A percentile compares a stretch with the other conserved stretches of the same genome.
Evolutionary conservation across 2,113 vertebrate species (phyloP).

Genomic region (Plectropomus leopardus): DNA sequence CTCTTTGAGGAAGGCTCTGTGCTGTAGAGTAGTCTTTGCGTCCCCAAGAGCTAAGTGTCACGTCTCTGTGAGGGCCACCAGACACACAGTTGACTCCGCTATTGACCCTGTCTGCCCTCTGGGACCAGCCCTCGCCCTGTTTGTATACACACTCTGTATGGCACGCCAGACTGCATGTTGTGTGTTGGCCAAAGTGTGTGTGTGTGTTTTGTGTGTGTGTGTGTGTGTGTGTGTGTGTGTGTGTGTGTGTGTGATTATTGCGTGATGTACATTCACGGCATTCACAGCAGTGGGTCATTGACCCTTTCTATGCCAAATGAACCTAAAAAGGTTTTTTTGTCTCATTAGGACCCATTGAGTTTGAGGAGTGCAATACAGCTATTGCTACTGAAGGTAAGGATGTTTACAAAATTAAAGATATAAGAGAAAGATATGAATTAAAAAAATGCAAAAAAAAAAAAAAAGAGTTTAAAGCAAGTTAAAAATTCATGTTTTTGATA

Average conservation of each 20-base stretch:
- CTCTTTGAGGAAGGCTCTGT: slow-evolving; percentile 10
- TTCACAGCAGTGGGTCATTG: slow-evolving; percentile 68
- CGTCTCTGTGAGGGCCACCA: slow-evolving; percentile 69
- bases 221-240: slow-evolving; percentile 33
- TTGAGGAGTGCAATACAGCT: slow-evolving; percentile 96
- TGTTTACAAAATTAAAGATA: neutral
- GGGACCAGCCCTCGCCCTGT: slow-evolving; percentile 64
- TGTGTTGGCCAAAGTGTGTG: slow-evolving; percentile 42
- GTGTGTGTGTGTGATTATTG: slow-evolving; percentile 64
- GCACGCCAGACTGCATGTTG: slow-evolving; percentile 58
- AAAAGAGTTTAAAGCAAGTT: neutral
- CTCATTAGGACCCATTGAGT: slow-evolving; percentile 92
- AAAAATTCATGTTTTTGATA: neutral
- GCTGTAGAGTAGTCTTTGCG: slow-evolving; percentile 26
- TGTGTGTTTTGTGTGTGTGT: slow-evolving; percentile 21
- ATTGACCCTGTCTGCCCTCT: slow-evolving; percentile 79
- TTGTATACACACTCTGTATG: slow-evolving; percentile 49
- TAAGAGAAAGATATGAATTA: neutral
- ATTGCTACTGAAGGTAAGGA: slow-evolving; percentile 92
- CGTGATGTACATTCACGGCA: slow-evolving; percentile 71
- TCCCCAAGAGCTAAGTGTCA: slow-evolving; percentile 51
- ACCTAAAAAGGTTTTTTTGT: slow-evolving; percentile 64
- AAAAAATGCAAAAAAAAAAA: neutral
- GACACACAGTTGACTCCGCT: slow-evolving; percentile 75
- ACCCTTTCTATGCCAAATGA: slow-evolving; percentile 72